Base-by-base conservation (phyloP, 2,113 vertebrate species). In the Barbus barbus region DNA sequence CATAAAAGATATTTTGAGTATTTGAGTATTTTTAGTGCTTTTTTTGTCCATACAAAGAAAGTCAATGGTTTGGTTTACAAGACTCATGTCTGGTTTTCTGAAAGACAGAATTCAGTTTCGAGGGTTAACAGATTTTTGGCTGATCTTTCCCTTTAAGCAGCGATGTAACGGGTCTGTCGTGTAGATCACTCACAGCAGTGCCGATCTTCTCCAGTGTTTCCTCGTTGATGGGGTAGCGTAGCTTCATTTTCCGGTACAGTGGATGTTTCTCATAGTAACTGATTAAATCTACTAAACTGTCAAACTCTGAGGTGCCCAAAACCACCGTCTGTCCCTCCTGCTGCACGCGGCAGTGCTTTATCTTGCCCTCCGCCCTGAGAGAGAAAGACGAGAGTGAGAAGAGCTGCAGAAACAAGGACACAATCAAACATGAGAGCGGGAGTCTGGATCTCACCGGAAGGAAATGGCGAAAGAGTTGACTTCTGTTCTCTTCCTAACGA, bases 121-220 rank as follows among this genome's bases (percentile, higher is more conserved):
- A n/a, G n/a, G n/a, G n/a, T n/a, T n/a, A n/a, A n/a, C n/a, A n/a
- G n/a, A n/a, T n/a, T n/a, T n/a, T n/a, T n/a, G n/a, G n/a, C n/a
- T n/a, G n/a, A n/a, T n/a, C n/a, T n/a, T n/a, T n/a, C n/a, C n/a
- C n/a, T n/a, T n/a, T n/a, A n/a, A n/a, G n/a, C n/a, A n/a, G n/a
- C n/a, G n/a, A n/a, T n/a, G n/a, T n/a, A n/a, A n/a, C n/a, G n/a
- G n/a, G n/a, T n/a, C n/a, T n/a, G n/a, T n/a, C n/a, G 16, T 51
- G 48, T 5, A 51, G 53, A 2, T 22, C 16, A 90, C 97, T 96
- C 91, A 98, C 97, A 77, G 97, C 97, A 0, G 98, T 99, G 88
- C 98, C 98, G 0, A 99, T 99, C 94, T 99, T 99, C 93, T 99
- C 97, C 94, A 99, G 94, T 0, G 97, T 98, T 91, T 99, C 98